These are phyloP conservation scores for Willisornis vidua DNA, from an alignment of 2,113 vertebrate species.

Conservation along the genomic window DNA sequence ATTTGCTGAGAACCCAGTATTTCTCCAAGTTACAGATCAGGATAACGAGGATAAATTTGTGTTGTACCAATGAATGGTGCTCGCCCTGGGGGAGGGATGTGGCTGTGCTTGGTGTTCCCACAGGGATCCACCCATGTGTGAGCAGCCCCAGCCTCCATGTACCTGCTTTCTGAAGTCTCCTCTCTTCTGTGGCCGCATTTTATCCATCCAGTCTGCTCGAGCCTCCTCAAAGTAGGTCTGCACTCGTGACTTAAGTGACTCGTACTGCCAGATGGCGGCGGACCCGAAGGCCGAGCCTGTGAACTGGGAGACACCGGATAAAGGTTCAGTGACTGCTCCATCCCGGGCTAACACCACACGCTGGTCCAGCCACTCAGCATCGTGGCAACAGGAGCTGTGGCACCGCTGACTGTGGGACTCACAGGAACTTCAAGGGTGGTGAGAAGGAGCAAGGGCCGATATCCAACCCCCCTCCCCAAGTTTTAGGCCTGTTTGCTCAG, in stretches of 20 bases:
- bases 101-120: accelerated
- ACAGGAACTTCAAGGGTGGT: too few relatives aligned
- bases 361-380: neutral
- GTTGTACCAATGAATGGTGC: accelerated
- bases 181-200: constrained; percentile 85
- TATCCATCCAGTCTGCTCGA: constrained; percentile 89
- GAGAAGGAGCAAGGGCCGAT: too few relatives aligned
- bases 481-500: too few relatives aligned
- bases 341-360: accelerated
- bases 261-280: constrained; percentile 96
- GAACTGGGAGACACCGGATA: constrained; percentile 76
- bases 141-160: neutral
- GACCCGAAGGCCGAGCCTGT: constrained; percentile 91
- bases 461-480: too few relatives aligned
- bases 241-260: constrained; percentile 88
- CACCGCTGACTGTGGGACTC: neutral
- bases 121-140: accelerated
- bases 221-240: constrained; percentile 87
- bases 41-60: neutral
- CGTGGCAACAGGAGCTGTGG: accelerated
- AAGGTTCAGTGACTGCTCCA: neutral
- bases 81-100: accelerated
- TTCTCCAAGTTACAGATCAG: neutral
- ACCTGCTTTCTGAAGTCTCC: constrained; percentile 90
- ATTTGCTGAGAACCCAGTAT: neutral